A percentile compares a stretch with the other conserved stretches of the same genome.
phyloP scores from a whole-genome alignment of 1,140 invertebrate species.

The Brachionus koreanus region DNA sequence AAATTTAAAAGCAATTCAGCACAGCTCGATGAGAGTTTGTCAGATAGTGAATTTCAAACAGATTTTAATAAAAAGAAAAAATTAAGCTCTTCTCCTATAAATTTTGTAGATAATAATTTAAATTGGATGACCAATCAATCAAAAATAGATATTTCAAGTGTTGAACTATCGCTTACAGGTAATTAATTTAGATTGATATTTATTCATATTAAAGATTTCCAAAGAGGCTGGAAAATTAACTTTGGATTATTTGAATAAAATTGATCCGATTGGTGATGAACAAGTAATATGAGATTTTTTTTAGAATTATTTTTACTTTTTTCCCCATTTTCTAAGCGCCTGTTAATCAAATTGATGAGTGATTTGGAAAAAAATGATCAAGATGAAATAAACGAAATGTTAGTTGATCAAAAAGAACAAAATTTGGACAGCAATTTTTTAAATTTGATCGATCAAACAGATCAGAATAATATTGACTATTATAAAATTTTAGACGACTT shows the following conservation, averaged over 20 bases:
- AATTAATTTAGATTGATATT: neutral
- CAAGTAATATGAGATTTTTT: neutral
- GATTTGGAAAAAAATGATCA: constrained; percentile 5
- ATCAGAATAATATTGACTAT: neutral
- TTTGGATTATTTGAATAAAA: constrained; percentile 20
- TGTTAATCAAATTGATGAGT: constrained; percentile 18
- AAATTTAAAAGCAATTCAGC: neutral
- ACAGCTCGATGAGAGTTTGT: neutral
- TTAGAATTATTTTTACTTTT: neutral
- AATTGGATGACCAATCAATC: constrained; percentile 38
- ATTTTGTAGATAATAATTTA: constrained; percentile 11
- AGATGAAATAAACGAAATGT: neutral
- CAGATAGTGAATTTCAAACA: neutral
- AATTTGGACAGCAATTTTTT: neutral
- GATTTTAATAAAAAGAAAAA: constrained; percentile 29
- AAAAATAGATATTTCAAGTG: neutral
- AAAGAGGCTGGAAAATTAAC: constrained; percentile 21
- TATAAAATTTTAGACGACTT: neutral
- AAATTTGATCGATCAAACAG: neutral
- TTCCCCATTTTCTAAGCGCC: neutral
- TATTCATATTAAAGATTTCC: neutral
- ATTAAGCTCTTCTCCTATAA: constrained; percentile 10
- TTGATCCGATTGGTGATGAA: constrained; percentile 18
- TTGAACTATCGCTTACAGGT: constrained; percentile 37
- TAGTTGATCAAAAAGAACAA: neutral